Conservation (phyloP, 2,797 vertebrate genomes). For the Eulemur coronatus region DNA sequence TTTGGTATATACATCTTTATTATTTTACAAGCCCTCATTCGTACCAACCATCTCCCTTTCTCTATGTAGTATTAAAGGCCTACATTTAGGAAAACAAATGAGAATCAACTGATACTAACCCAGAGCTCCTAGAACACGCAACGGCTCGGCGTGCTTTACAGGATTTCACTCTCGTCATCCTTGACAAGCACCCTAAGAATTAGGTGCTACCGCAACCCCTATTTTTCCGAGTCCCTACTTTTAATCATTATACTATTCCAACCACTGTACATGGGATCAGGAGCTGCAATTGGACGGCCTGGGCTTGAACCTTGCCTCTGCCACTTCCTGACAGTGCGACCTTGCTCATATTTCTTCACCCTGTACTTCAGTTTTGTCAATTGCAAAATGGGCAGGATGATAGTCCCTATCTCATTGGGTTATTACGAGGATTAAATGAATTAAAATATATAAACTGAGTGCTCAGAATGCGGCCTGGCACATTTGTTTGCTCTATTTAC, state of each 20-base stretch:
- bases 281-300: background rate
- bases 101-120: background rate
- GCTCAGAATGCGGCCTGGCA: background rate
- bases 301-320: background rate
- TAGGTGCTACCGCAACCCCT: background rate
- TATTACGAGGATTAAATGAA: background rate
- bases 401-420: rapidly evolving
- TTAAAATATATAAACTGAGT: background rate
- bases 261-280: background rate
- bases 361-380: background rate
- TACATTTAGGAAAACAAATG: background rate
- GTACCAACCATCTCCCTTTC: background rate
- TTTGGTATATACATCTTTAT: background rate
- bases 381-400: background rate
- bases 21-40: background rate
- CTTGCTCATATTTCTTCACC: background rate
- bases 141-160: rapidly evolving
- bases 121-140: background rate
- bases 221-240: background rate
- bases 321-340: background rate
- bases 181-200: background rate
- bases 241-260: background rate
- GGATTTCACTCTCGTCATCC: background rate
- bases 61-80: background rate
- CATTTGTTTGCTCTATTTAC: background rate